Percentiles rank a stretch among this genome's conserved stretches.
Evolutionary conservation across 2,888 invertebrate genomes (phyloP).

Genomic region (Lordiphosa fenestrarum): DNA sequence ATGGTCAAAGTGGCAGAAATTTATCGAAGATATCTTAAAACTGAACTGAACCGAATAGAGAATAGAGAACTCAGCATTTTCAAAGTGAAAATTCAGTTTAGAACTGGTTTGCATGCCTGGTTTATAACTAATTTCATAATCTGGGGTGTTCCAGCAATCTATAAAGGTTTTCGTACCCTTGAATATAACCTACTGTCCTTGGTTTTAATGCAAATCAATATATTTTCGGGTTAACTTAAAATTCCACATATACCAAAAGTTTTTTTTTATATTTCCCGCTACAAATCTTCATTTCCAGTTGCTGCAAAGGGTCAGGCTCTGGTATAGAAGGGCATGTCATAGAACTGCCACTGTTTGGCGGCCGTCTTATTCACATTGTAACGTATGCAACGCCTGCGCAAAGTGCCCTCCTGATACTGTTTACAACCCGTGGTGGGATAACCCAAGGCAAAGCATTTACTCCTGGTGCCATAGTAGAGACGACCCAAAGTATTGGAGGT

Average conservation of each 20-base stretch:
- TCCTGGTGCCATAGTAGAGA: constrained; percentile 75
- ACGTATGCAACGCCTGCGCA: constrained; percentile 77
- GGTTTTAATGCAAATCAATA: no score
- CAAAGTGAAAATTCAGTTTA: no score
- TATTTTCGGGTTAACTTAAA: no score
- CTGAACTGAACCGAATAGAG: no score
- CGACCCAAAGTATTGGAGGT: constrained; percentile 75
- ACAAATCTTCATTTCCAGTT: neutral
- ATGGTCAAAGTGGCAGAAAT: no score
- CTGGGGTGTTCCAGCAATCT: no score
- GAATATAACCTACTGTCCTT: no score
- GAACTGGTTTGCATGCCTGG: no score
- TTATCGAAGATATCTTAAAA: no score
- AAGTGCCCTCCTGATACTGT: constrained; percentile 68
- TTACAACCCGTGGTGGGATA: constrained; percentile 72
- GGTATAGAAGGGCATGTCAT: constrained; percentile 78
- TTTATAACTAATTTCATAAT: no score
- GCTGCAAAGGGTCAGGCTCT: neutral
- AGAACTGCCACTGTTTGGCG: constrained; percentile 77
- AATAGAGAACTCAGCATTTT: no score
- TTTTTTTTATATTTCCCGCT: neutral
- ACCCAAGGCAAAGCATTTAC: constrained; percentile 72
- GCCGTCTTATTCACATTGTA: constrained; percentile 70
- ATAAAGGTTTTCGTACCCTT: no score
- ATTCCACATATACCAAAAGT: neutral